These are phyloP conservation scores for Heliocidaris tuberculata DNA, from an alignment of 35 echinoderm and acorn worm genomes.

Conservation along the genomic window DNA sequence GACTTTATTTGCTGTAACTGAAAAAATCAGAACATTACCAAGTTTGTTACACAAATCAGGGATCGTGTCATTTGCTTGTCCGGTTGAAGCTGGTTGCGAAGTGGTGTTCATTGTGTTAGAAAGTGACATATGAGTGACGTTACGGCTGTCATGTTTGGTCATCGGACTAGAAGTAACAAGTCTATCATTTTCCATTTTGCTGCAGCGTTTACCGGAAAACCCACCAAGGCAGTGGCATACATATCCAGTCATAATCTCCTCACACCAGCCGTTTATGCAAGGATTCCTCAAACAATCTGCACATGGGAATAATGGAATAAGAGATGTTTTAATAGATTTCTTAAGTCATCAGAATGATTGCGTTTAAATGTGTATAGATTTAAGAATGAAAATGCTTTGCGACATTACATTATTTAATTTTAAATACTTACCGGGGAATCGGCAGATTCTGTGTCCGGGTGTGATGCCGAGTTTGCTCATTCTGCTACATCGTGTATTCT, in stretches of 20 bases:
- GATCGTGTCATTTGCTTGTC: background rate
- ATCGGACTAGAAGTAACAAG: background rate
- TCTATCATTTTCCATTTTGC: background rate
- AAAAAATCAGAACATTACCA: no score
- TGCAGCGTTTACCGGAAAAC: background rate
- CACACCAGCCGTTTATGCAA: slow-evolving; percentile 16
- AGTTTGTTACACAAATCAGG: background rate
- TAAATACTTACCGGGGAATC: background rate
- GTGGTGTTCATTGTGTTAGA: background rate
- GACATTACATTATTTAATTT: no score
- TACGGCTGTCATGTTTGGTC: background rate
- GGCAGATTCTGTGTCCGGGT: background rate
- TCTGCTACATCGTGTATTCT: background rate
- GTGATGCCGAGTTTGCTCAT: background rate
- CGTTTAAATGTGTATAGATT: no score
- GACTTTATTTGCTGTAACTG: no score
- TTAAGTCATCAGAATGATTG: no score
- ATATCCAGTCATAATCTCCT: slow-evolving; percentile 23
- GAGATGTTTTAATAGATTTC: no score
- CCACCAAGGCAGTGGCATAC: background rate
- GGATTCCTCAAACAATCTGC: background rate
- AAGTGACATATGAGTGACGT: no score
- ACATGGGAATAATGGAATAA: background rate
- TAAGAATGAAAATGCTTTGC: no score
- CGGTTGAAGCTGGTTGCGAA: background rate